Evolutionary conservation across 2,888 invertebrate species (phyloP), one percentile per base, ranked within the genome.

Genomic region (Yponomeuta sedellus): DNA sequence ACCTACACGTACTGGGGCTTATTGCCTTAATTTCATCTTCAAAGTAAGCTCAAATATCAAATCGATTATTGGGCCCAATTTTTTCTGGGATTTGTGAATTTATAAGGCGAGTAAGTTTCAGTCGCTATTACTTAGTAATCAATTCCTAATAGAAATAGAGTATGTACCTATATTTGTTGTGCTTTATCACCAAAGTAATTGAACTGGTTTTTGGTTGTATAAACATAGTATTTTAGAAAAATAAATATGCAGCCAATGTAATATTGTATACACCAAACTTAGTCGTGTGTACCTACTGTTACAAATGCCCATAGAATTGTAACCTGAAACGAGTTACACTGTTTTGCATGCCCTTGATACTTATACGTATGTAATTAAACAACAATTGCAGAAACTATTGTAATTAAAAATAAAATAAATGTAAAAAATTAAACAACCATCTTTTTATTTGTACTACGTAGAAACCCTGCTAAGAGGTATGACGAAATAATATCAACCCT

Each of bases 321-420:
- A 16, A 16, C 12, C 4, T 16, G 16, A 52, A 52, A 4, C 5
- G 12, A 12, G 16, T 16, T 52, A 52, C 10, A 52, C 44, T 52
- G 44, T 52, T 52, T 52, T 52, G 44, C 44, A 52, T 52, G 16
- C 44, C 44, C 12, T 52, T 52, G 16, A 16, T 52, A 52, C 44
- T 44, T 44, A 52, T 52, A 34, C 34, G 44, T 16, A 52, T 52
- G 44, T 52, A 52, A 52, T 52, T 52, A 12, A 52, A 52, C 44
- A 52, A 52, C 44, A 52, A 52, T 52, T 52, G 44, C 44, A 52
- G 44, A 52, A 52, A 52, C 44, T 52, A 52, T 52, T 52, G 44
- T 52, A 52, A 52, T 16, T 52, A 52, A 52, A 52, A 52, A 52
- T 52, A 52, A 52, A 52, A 1, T 52, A 1, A 52, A 52, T 52